These are phyloP conservation scores for Sphaerodactylus townsendi DNA, from an alignment of 2,113 vertebrate genomes.

Conservation along the genomic window DNA sequence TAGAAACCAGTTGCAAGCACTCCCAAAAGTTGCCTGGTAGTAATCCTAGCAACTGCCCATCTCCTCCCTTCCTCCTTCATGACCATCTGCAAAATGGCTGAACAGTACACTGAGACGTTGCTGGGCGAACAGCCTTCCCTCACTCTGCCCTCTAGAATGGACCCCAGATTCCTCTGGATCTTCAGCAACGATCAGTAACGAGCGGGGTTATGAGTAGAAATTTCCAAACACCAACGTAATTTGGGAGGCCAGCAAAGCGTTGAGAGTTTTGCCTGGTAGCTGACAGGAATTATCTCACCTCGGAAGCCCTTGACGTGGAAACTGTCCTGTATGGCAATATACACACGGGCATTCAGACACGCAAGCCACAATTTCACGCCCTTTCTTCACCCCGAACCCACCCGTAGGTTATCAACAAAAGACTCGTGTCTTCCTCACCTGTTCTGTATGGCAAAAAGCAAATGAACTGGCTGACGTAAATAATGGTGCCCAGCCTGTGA, in stretches of 20 bases:
- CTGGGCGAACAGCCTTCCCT: no score
- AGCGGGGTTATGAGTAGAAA: no score
- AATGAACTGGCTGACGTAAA: not conserved
- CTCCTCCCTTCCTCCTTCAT: not conserved
- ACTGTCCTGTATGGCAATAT: not conserved
- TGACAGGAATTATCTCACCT: not conserved
- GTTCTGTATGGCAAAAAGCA: not conserved
- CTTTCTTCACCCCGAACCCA: not conserved
- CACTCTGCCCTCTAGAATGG: not conserved
- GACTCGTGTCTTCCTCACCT: not conserved
- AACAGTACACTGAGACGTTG: not conserved
- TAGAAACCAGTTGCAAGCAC: no score
- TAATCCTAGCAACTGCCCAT: not conserved
- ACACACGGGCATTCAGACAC: not conserved
- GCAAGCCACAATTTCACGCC: not conserved
- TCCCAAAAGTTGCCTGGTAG: not conserved
- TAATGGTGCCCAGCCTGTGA: not conserved
- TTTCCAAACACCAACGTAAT: no score
- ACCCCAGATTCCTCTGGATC: not conserved
- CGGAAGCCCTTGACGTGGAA: not conserved
- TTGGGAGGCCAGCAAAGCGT: not conserved
- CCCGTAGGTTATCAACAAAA: not conserved
- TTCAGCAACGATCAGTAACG: not conserved
- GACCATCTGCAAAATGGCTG: not conserved
- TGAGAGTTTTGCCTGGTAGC: not conserved